Base-by-base conservation (phyloP, 2,888 invertebrate species). In the Ceraclea dissimilis region DNA sequence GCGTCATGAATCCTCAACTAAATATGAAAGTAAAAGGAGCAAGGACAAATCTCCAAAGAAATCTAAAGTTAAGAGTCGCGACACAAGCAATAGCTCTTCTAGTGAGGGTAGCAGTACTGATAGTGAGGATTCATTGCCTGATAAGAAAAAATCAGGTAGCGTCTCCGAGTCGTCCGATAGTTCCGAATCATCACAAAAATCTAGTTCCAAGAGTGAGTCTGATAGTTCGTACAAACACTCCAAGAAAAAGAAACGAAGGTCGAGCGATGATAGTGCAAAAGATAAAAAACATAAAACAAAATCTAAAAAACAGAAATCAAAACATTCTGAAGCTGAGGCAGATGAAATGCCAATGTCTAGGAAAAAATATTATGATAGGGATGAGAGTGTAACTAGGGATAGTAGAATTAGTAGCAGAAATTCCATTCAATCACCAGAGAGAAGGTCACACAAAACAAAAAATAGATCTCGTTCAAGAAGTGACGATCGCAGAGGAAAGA, bases 201-300 rank as follows among this genome's bases (percentile, higher is more conserved):
- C 64, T 2, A 61, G 63, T 34, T 54, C 59, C 19, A 55, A 57
- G 26, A 60, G 55, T 46, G 52, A 48, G 17, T 49, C 46, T 2
- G 54, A 57, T 31, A 54, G 56, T 49, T 54, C 58, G 26, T 56
- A 50, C 43, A 64, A 60, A 51, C 59, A 49, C 49, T 18, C 57
- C 51, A 55, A 62, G 51, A 56, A 64, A 62, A 48, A 60, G 59
- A 53, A 65, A 61, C 56, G 61, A 52, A 31, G 59, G 1, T 59
- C 63, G 11, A 64, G 64, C 47, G 60, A 60, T 50, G 61, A 63
- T n/a, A 61, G 62, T 57, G 55, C 54, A 8, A 64, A 62, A 52
- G 43, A 50, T 11, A 60, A 63, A 49, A 64, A 63, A 56, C 56
- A 54, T 13, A 64, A 58, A 61, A 8, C n/a, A 5, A 62, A 60